Percentiles rank a stretch among this genome's conserved stretches.
These are phyloP conservation scores for Elysia chlorotica DNA, from an alignment of 1,140 invertebrate genomes.

Conservation along the genomic window DNA sequence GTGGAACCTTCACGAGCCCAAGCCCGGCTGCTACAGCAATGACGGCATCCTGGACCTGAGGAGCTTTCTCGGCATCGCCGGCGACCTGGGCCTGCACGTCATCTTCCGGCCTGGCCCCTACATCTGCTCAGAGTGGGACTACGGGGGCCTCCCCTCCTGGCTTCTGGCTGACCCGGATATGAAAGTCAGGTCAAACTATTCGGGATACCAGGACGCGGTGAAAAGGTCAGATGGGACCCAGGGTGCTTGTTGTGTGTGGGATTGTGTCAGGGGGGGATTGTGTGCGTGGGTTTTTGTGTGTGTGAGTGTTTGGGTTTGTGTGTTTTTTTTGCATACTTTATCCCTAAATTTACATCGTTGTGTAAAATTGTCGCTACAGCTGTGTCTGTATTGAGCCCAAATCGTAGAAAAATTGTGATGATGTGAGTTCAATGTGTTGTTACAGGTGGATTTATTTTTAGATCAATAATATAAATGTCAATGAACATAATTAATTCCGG, in stretches of 20 bases:
- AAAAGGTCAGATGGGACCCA: conserved; percentile 27
- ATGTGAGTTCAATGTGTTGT: no score
- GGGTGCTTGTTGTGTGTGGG: not conserved
- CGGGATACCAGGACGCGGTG: conserved; percentile 62
- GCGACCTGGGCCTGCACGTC: conserved; percentile 81
- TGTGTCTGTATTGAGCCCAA: no score
- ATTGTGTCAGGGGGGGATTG: no score
- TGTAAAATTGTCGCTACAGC: no score
- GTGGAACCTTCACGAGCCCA: conserved; percentile 67
- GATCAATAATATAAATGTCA: no score
- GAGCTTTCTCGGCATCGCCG: conserved; percentile 66
- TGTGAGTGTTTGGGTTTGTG: no score
- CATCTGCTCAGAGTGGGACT: conserved; percentile 86
- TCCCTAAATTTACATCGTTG: no score
- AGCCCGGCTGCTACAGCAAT: conserved; percentile 63
- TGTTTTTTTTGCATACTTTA: no score
- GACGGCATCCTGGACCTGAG: conserved; percentile 54
- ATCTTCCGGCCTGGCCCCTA: conserved; percentile 90
- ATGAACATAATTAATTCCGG: no score
- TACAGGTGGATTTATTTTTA: no score
- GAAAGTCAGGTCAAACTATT: conserved; percentile 64
- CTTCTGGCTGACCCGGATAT: conserved; percentile 63
- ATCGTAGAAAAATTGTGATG: no score
- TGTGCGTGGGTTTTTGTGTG: no score
- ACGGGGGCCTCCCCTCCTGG: conserved; percentile 68